Conservation (phyloP, 2,888 invertebrate genomes). For the Drosophila stalkeri region DNA sequence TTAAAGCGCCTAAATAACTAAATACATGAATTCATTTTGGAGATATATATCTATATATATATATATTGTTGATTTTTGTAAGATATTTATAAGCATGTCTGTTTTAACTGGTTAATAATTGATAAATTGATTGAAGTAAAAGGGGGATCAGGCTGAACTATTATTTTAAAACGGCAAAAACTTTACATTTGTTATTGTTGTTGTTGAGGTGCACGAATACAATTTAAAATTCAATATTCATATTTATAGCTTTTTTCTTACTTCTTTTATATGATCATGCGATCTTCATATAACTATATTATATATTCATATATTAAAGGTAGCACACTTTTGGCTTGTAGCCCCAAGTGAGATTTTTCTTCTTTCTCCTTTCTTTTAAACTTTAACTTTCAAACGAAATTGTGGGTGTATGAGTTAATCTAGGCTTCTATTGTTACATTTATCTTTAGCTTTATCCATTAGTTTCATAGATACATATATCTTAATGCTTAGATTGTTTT, state of each 20-base stretch:
- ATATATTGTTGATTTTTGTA: background rate
- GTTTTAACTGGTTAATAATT: slow-evolving; percentile 22
- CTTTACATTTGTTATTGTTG: slow-evolving; percentile 36
- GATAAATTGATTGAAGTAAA: slow-evolving; percentile 15
- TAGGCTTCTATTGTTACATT: slow-evolving; percentile 36
- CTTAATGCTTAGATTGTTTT: slow-evolving; percentile 31
- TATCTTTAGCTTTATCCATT: slow-evolving; percentile 48
- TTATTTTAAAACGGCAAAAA: slow-evolving; percentile 34
- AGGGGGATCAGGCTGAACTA: slow-evolving; percentile 5
- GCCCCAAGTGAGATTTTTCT: slow-evolving; percentile 60
- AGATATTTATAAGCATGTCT: slow-evolving; percentile 24
- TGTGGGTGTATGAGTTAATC: slow-evolving; percentile 26
- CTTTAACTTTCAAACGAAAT: slow-evolving; percentile 13
- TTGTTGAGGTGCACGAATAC: slow-evolving; percentile 41
- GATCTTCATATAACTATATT: slow-evolving; percentile 40
- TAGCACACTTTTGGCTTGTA: slow-evolving; percentile 66
- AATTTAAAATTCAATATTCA: slow-evolving; percentile 39
- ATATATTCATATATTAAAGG: slow-evolving; percentile 36
- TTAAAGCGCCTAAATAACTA: slow-evolving; percentile 66
- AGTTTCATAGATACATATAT: slow-evolving; percentile 9
- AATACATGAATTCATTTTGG: slow-evolving; percentile 57
- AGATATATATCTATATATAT: slow-evolving; percentile 15
- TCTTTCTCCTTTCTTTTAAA: slow-evolving; percentile 3
- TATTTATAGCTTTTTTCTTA: slow-evolving; percentile 12
- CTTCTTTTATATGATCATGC: slow-evolving; percentile 36